A percentile compares a stretch with the other conserved stretches of the same genome.
Conservation (phyloP, 1,140 invertebrate species). For the silkworm (Bombyx mori) region ASM3026992v2 NC_085133.1:5873501-5874000, state of each 20-base stretch:
- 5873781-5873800: slow-evolving; percentile 83
- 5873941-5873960: slow-evolving; percentile 84
- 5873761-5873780: slow-evolving; percentile 80
- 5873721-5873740: slow-evolving; percentile 50
- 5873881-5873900: slow-evolving; percentile 74
- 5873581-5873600: slow-evolving; percentile 42
- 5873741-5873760: slow-evolving; percentile 68
- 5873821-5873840: slow-evolving; percentile 77
- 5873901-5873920: slow-evolving; percentile 77
- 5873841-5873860: slow-evolving; percentile 77
- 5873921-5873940: slow-evolving; percentile 79
- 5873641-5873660: slow-evolving; percentile 51
- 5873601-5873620: slow-evolving; percentile 72
- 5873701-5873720: slow-evolving; percentile 35
- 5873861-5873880: slow-evolving; percentile 73
- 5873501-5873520: slow-evolving; percentile 6
- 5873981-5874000: slow-evolving; percentile 62
- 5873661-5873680: slow-evolving; percentile 46
- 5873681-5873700: slow-evolving; percentile 69
- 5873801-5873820: slow-evolving; percentile 80
- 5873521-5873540: slow-evolving; percentile 3
- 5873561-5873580: slow-evolving; percentile 35
- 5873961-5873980: slow-evolving; percentile 79
- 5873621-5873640: slow-evolving; percentile 68
- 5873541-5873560: slow-evolving; percentile 50